Evolutionary conservation across 2,797 vertebrate species (phyloP).

Genomic region (Leptoclinus maculatus): DNA sequence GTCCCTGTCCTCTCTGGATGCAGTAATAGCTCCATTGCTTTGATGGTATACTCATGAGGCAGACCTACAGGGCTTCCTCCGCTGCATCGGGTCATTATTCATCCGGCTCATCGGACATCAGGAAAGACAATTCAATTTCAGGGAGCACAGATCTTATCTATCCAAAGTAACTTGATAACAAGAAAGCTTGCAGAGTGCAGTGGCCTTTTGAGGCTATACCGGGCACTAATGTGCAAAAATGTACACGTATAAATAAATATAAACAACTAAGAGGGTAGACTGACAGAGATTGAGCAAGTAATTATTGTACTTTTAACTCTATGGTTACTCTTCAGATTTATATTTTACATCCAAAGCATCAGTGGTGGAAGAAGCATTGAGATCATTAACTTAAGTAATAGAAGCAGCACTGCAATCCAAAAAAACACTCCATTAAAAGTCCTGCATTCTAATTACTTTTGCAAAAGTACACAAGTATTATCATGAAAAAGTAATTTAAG

Average conservation of each 20-base stretch:
- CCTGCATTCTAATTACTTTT: background rate
- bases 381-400: background rate
- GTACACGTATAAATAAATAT: background rate
- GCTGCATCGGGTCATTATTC: conserved; percentile 19
- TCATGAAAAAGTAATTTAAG: background rate
- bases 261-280: background rate
- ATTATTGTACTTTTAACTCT: background rate
- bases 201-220: background rate
- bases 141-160: conserved; percentile 1
- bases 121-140: conserved; percentile 4
- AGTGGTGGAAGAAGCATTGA: background rate
- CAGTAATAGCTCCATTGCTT: conserved; percentile 23
- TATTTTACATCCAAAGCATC: background rate
- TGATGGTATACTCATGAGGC: conserved; percentile 27
- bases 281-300: background rate
- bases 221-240: conserved; percentile 15
- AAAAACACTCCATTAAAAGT: background rate
- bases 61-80: conserved; percentile 11
- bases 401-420: background rate
- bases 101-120: conserved; percentile 25
- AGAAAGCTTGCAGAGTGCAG: background rate
- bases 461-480: background rate
- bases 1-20: conserved; percentile 23
- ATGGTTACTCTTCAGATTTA: background rate
- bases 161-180: conserved; percentile 7